Percentiles rank a stretch among this genome's conserved stretches.
Conservation (phyloP, 1,140 invertebrate species). For the Xylocopa sonorina region DNA sequence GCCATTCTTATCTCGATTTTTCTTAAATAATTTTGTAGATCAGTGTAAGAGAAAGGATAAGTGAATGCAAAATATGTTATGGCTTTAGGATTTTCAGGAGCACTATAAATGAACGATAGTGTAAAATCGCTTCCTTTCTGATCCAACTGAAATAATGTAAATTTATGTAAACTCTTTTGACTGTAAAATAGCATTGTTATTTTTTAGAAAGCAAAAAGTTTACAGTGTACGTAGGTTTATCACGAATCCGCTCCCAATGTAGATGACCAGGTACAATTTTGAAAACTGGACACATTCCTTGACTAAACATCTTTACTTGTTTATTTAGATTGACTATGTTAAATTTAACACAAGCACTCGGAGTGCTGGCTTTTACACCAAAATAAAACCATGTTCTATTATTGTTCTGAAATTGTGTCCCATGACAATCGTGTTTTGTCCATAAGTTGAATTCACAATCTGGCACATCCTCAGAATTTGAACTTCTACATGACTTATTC, state of each 20-base stretch:
- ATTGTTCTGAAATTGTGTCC: conserved; percentile 94
- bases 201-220: conserved; percentile 49
- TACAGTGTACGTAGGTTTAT: conserved; percentile 86
- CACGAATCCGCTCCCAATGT: conserved; percentile 91
- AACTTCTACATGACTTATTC: conserved; percentile 68
- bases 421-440: conserved; percentile 94
- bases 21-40: conserved; percentile 87
- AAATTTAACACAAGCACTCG: conserved; percentile 86
- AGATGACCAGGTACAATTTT: conserved; percentile 86
- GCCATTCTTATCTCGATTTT: conserved; percentile 74
- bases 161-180: neutral
- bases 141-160: conserved; percentile 83
- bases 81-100: conserved; percentile 87
- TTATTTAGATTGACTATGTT: conserved; percentile 95
- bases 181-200: conserved; percentile 4
- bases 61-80: conserved; percentile 95
- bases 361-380: conserved; percentile 86
- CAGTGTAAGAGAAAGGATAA: conserved; percentile 93
- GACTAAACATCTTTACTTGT: conserved; percentile 94
- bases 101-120: conserved; percentile 90
- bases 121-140: conserved; percentile 84
- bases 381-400: conserved; percentile 98
- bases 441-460: conserved; percentile 95
- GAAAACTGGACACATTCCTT: conserved; percentile 94
- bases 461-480: conserved; percentile 78